phyloP scores from a whole-genome alignment of 1,140 invertebrate genomes.

The Ips nitidus region DNA sequence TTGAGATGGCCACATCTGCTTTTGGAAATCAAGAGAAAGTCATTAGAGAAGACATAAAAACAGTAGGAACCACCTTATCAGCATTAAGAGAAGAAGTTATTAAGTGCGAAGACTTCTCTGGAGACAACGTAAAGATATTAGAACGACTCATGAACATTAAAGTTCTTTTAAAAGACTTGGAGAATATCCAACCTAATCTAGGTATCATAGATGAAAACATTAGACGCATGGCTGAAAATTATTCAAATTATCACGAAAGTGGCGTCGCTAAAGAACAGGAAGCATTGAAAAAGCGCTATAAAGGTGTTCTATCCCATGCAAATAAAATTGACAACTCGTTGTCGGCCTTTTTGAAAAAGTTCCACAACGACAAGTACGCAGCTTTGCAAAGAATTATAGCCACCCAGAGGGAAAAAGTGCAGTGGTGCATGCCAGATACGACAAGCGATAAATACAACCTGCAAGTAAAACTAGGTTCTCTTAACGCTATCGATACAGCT shows the following conservation, averaged over 20 bases:
- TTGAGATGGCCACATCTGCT: conserved; percentile 70
- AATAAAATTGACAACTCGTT: conserved; percentile 82
- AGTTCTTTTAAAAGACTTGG: conserved; percentile 68
- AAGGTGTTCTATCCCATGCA: conserved; percentile 70
- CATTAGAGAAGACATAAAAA: conserved; percentile 71
- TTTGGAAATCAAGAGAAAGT: conserved; percentile 74
- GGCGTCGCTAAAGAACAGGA: conserved; percentile 77
- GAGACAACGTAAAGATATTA: conserved; percentile 81
- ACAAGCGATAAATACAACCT: conserved; percentile 87
- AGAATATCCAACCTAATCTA: conserved; percentile 64
- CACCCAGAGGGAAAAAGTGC: conserved; percentile 82
- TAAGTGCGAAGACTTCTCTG: conserved; percentile 89
- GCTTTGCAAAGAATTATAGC: conserved; percentile 77
- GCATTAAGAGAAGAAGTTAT: conserved; percentile 82
- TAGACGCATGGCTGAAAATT: conserved; percentile 70
- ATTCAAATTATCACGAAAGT: conserved; percentile 77
- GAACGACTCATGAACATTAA: conserved; percentile 74
- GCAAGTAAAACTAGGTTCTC: conserved; percentile 84
- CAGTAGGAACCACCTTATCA: conserved; percentile 66
- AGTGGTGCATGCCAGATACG: conserved; percentile 88
- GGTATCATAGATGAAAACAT: conserved; percentile 69
- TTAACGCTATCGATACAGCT: conserved; percentile 74
- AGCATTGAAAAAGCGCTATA: conserved; percentile 74
- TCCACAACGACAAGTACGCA: conserved; percentile 81
- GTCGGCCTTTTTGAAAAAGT: conserved; percentile 80